Evolutionary conservation across 2,113 vertebrate genomes (phyloP), one percentile per base, ranked within the genome.

Genomic region (Hydrolagus affinis): DNA sequence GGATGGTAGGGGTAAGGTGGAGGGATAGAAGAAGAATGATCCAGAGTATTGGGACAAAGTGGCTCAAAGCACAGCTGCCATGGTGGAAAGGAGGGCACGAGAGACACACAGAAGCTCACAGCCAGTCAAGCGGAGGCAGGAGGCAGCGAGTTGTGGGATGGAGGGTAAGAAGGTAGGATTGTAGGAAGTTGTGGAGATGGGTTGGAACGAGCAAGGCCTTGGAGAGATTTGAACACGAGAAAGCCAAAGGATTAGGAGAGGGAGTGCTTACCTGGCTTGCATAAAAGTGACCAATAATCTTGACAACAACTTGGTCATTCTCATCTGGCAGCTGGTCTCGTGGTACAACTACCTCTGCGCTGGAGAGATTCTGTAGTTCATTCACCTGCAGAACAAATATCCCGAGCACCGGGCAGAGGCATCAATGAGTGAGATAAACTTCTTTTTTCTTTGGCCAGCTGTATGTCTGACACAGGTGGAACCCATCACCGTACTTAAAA

Each of bases 261-360:
- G 28, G 4, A 10, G 66, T 14, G 8, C 59, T 1, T 91, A 98
- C 97, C 96, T 98, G 97, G 91, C 97, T 98, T 89, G 97, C 97
- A 1, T 97, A 98, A 93, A 98, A 98, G 90, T 98, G 97, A 89
- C 97, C 97, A 0, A 96, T 97, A 92, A 98, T 98, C 92, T 98
- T 98, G 85, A 98, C 97, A 0, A 98, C 95, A 89, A 98, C 97
- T 89, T 98, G 97, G 88, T 98, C 96, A 0, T 98, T 96, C 90
- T 98, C 96, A 17, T 98, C 97, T 0, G 97, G 97, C 0, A 95
- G 97, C 92, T 98, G 96, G 57, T 98, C 97, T 88, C 96, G 91
- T 0, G 97, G 97, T 32, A 98, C 97, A 85, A 98, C 96, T 87
- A 98, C 97, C 89, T 98, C 97, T 0, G 97, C 97, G 0, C 96